Evolutionary conservation across 1,140 invertebrate genomes (phyloP).

Genomic region (Cryptotermes secundus): DNA sequence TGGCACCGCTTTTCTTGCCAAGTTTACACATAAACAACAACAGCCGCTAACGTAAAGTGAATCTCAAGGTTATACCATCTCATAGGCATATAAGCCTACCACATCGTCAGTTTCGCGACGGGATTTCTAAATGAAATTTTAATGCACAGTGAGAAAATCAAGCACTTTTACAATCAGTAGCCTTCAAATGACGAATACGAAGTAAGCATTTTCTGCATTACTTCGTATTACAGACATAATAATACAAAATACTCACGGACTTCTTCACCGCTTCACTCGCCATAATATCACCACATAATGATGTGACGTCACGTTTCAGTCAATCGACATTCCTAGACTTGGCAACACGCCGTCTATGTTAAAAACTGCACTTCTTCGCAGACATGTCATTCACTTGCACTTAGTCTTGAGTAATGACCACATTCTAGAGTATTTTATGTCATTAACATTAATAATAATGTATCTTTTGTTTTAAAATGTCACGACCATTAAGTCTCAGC

Average conservation of each 20-base stretch:
- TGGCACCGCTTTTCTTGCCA: constrained; percentile 9
- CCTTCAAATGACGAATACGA: background rate
- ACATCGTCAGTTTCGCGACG: constrained; percentile 29
- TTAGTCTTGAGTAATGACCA: background rate
- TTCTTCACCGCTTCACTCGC: constrained; percentile 35
- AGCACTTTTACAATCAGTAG: background rate
- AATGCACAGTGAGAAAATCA: constrained; percentile 22
- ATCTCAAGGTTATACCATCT: constrained; percentile 32
- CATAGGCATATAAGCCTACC: constrained; percentile 19
- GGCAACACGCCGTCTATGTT: constrained; percentile 27
- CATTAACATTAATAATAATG: background rate
- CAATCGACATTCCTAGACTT: constrained; percentile 35
- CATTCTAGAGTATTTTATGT: constrained; percentile 17
- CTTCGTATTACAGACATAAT: constrained; percentile 32
- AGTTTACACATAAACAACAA: constrained; percentile 31
- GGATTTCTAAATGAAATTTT: constrained; percentile 37
- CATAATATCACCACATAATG: constrained; percentile 36
- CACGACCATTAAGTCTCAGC: background rate
- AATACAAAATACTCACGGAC: constrained; percentile 33
- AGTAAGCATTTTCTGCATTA: constrained; percentile 27
- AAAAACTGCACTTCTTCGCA: background rate
- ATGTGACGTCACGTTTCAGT: constrained; percentile 35
- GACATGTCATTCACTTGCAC: background rate
- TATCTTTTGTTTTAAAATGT: constrained; percentile 25
- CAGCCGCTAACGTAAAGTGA: constrained; percentile 31